These are phyloP conservation scores for Epinephelus lanceolatus DNA, from an alignment of 2,113 vertebrate species.

Conservation along the genomic window DNA sequence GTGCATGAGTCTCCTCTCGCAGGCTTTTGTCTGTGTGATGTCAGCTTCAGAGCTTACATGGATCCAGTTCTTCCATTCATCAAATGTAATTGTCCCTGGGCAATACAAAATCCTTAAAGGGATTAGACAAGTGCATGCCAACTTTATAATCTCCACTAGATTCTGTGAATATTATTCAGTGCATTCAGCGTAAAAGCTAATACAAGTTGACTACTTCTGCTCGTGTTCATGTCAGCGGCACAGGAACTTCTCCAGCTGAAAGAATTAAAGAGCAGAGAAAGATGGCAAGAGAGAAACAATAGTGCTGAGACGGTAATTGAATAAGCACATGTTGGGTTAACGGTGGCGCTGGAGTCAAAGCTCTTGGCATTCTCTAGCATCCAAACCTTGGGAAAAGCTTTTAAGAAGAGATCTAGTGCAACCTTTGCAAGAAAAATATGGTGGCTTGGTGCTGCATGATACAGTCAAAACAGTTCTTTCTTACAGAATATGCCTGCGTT, in stretches of 20 bases:
- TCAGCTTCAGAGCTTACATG: conserved; percentile 8
- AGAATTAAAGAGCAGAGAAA: background rate
- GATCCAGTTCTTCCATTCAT: conserved; percentile 27
- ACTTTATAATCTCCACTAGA: background rate
- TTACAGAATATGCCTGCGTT: background rate
- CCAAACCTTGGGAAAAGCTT: conserved; percentile 9
- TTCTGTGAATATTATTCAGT: background rate
- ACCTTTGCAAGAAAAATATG: conserved; percentile 1
- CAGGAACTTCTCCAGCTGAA: background rate
- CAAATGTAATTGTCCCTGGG: conserved; percentile 15
- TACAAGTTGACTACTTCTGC: background rate
- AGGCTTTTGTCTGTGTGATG: conserved; percentile 27
- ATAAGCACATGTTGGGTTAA: conserved; percentile 30
- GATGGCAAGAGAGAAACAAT: conserved; percentile 22
- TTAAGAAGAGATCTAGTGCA: conserved; percentile 36
- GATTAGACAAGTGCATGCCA: conserved; percentile 17
- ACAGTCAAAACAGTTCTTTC: background rate
- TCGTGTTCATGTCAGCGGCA: background rate
- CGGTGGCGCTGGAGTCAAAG: conserved; percentile 11
- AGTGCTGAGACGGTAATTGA: conserved; percentile 15
- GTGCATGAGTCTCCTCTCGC: conserved; percentile 6
- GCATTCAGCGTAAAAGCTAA: background rate
- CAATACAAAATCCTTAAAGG: conserved; percentile 11
- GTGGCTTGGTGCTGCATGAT: background rate
- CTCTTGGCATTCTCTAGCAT: conserved; percentile 7